Percentiles rank a stretch among this genome's conserved stretches.
phyloP scores from a whole-genome alignment of 2,113 vertebrate species.

The Myotis lucifugus region DNA sequence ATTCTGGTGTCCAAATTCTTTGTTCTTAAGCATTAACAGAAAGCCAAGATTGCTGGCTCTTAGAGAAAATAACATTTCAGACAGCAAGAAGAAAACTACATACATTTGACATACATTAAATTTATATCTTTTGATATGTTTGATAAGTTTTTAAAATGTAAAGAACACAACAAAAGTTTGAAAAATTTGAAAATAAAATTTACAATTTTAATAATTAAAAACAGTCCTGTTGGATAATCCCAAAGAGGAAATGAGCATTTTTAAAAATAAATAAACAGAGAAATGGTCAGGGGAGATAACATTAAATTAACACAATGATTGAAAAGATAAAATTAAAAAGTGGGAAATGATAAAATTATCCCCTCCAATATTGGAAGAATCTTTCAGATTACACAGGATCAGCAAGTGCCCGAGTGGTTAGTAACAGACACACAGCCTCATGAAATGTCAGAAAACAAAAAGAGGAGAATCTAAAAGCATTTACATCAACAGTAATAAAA shows the following conservation, averaged over 20 bases:
- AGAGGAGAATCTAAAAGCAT: not conserved
- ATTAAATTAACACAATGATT: not conserved
- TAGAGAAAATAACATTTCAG: not conserved
- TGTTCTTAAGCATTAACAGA: conserved; percentile 9
- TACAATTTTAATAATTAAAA: not conserved
- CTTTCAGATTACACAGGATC: not conserved
- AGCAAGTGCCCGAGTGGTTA: not conserved
- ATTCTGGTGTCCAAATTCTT: not conserved
- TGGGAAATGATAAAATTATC: not conserved
- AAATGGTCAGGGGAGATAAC: not conserved
- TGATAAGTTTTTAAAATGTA: not conserved
- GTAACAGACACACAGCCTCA: not conserved
- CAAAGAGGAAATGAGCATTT: not conserved
- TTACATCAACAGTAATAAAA: not conserved
- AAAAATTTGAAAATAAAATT: not conserved
- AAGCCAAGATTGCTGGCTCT: not conserved
- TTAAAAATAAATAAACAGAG: not conserved
- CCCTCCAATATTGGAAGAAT: not conserved
- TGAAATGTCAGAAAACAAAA: not conserved
- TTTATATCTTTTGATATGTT: not conserved
- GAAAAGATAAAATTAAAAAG: not conserved
- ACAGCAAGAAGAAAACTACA: not conserved
- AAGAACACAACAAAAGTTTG: not conserved
- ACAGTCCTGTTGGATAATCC: not conserved
- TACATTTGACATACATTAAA: not conserved